These are phyloP conservation scores for Ctenosaura bakeri DNA, from an alignment of 2,797 vertebrate species.

Conservation along the genomic window DNA sequence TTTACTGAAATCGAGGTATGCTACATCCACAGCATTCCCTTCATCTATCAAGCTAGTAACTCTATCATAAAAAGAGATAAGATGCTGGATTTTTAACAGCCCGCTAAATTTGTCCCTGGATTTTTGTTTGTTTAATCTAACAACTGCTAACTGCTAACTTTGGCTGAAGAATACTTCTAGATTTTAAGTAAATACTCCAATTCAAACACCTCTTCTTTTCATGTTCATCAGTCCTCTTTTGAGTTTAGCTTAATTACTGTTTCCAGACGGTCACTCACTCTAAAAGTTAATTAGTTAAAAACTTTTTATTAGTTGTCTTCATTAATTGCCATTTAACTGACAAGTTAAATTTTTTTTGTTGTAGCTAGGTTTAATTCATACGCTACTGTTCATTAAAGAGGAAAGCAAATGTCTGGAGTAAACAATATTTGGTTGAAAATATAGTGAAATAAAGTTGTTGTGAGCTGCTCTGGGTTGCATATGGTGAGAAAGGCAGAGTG, in stretches of 20 bases:
- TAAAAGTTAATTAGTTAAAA: not conserved
- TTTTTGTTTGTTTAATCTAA: not conserved
- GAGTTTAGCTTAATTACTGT: not conserved
- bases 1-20: too few species aligned
- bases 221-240: not conserved
- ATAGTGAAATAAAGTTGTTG: not conserved
- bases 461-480: too few species aligned
- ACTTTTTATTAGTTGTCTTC: not conserved
- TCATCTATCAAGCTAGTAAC: too few species aligned
- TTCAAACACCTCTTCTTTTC: not conserved
- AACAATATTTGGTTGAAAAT: not conserved
- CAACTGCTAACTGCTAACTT: not conserved
- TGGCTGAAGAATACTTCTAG: not conserved
- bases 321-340: not conserved
- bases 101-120: not conserved
- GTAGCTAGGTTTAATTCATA: not conserved
- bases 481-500: not conserved
- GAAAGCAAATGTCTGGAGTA: not conserved
- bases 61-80: too few species aligned
- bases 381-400: not conserved
- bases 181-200: not conserved
- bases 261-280: not conserved
- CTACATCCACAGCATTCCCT: too few species aligned
- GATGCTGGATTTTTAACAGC: not conserved
- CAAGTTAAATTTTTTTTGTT: not conserved